Percentiles rank a stretch among this genome's conserved stretches.
Conservation (phyloP, 2,797 vertebrate genomes). For the Chanos chanos region DNA sequence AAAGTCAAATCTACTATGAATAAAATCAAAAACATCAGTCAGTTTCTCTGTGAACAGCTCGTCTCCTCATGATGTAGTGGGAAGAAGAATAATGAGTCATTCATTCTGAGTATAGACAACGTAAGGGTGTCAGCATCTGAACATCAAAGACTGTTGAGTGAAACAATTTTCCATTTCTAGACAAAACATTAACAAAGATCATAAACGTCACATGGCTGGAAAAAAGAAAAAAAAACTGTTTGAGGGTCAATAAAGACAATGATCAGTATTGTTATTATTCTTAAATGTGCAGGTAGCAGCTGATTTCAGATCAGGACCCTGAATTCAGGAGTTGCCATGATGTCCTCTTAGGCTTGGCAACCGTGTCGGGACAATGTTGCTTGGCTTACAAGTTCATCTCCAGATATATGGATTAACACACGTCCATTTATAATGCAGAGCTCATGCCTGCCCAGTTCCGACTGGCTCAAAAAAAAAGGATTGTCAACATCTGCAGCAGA, state of each 20-base stretch:
- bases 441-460: constrained; percentile 58
- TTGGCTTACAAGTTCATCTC: constrained; percentile 48
- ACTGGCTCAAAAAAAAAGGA: constrained; percentile 71
- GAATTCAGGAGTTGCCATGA: constrained; percentile 38
- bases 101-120: no score
- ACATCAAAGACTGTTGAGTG: constrained; percentile 36
- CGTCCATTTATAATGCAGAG: constrained; percentile 62
- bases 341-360: constrained; percentile 34
- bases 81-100: no score
- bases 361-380: constrained; percentile 33
- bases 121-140: constrained; percentile 24
- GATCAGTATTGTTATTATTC: constrained; percentile 36
- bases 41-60: no score
- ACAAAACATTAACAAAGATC: constrained; percentile 44
- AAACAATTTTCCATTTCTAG: constrained; percentile 42
- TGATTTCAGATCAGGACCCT: constrained; percentile 55
- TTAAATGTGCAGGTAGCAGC: constrained; percentile 62
- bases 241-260: constrained; percentile 43
- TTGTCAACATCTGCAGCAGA: constrained; percentile 69
- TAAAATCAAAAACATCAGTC: no score
- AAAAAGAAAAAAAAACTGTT: constrained; percentile 38
- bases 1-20: no score
- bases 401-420: constrained; percentile 54
- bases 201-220: constrained; percentile 43
- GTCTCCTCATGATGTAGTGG: no score